Percentiles rank a stretch among this genome's conserved stretches.
Evolutionary conservation across 2,888 invertebrate genomes (phyloP).

Genomic region (Cremastinae sp.): DNA sequence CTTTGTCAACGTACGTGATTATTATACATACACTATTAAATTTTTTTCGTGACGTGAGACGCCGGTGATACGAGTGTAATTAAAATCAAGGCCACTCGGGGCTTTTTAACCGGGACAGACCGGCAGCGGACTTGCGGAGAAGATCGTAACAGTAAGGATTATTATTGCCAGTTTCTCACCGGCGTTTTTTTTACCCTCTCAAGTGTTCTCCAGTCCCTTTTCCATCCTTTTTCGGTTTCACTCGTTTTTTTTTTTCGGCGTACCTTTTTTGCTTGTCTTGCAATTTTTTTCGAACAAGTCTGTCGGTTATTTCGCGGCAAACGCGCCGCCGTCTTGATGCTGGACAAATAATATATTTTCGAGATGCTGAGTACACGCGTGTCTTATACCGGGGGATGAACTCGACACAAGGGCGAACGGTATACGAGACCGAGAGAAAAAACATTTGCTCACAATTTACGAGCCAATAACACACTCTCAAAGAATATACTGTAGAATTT

Average conservation of each 20-base stretch:
- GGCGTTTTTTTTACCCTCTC: slow-evolving; percentile 37
- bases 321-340: slow-evolving; percentile 49
- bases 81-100: slow-evolving; percentile 64
- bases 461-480: slow-evolving; percentile 11
- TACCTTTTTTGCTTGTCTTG: slow-evolving; percentile 2
- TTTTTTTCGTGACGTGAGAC: background rate
- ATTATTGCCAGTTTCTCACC: slow-evolving; percentile 60
- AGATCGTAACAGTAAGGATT: slow-evolving; percentile 51
- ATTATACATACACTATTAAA: background rate
- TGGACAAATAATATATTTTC: slow-evolving; percentile 57
- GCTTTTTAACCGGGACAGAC: slow-evolving; percentile 43
- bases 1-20: too few relatives aligned
- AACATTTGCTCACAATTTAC: slow-evolving; percentile 32
- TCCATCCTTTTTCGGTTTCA: background rate
- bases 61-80: slow-evolving; percentile 68
- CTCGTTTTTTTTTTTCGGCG: too few relatives aligned
- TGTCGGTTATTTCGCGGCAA: slow-evolving; percentile 42
- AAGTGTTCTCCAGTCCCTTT: slow-evolving; percentile 9
- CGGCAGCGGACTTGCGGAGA: slow-evolving; percentile 16
- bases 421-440: background rate
- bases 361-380: slow-evolving; percentile 15
- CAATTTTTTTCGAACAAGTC: background rate
- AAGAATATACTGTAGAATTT: too few relatives aligned
- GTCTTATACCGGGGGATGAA: slow-evolving; percentile 36
- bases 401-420: slow-evolving; percentile 11